Evolutionary conservation across 2,113 vertebrate species (phyloP).

Genomic region (Rostratula benghalensis): DNA sequence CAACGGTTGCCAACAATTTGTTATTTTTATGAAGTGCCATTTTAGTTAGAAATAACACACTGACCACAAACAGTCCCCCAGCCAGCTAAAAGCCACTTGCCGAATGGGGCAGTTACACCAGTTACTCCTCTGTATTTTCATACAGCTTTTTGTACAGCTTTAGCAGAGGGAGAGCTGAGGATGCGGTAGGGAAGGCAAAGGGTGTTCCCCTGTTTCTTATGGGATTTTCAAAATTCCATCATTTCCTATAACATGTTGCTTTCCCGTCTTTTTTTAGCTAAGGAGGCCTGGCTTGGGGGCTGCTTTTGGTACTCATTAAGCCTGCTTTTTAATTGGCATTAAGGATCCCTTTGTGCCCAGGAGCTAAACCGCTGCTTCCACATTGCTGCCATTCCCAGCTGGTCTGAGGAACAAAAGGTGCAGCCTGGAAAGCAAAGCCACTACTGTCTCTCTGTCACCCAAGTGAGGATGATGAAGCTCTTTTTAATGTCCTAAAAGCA

Average conservation of each 20-base stretch:
- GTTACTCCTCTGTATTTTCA: background rate
- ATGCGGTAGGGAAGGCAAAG: conserved; percentile 34
- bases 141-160: background rate
- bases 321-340: conserved; percentile 52
- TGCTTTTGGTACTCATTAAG: conserved; percentile 46
- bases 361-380: conserved; percentile 36
- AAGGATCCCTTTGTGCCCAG: conserved; percentile 45
- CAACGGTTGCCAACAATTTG: conserved; percentile 62
- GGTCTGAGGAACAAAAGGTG: conserved; percentile 42
- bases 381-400: conserved; percentile 42
- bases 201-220: conserved; percentile 24
- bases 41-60: conserved; percentile 57
- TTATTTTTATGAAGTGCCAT: conserved; percentile 67
- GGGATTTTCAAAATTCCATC: conserved; percentile 59
- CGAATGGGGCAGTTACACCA: background rate
- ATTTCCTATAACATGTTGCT: conserved; percentile 42
- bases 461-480: background rate
- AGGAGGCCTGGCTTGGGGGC: conserved; percentile 19
- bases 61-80: conserved; percentile 56
- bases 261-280: conserved; percentile 13
- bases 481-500: background rate
- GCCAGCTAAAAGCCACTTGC: conserved; percentile 13
- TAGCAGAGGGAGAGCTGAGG: background rate
- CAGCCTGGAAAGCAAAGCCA: conserved; percentile 31
- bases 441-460: background rate